Percentiles rank a stretch among this genome's conserved stretches.
These are phyloP conservation scores for Yponomeuta malinellus DNA, from an alignment of 2,888 invertebrate genomes.

Conservation along the genomic window DNA sequence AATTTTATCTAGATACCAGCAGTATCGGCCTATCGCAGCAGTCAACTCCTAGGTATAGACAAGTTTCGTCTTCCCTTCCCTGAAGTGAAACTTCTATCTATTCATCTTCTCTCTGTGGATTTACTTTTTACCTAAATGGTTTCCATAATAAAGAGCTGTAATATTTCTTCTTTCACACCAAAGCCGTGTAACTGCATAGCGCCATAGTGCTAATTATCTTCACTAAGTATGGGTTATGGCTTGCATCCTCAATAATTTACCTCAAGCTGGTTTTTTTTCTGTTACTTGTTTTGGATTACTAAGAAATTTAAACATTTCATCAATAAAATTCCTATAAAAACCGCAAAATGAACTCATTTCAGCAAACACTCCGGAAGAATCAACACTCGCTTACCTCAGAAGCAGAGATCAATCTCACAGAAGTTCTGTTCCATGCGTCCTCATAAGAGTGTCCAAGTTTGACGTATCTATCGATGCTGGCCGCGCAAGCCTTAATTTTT, in stretches of 20 bases:
- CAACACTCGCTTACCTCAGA: constrained; percentile 78
- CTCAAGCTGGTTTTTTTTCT: neutral
- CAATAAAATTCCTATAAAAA: neutral
- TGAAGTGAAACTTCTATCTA: no score
- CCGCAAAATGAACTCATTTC: neutral
- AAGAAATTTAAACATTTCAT: neutral
- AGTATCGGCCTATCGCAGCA: no score
- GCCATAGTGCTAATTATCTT: neutral
- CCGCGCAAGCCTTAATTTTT: constrained; percentile 80
- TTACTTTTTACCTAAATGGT: neutral
- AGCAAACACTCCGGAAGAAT: neutral
- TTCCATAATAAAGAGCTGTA: neutral
- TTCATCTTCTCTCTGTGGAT: no score
- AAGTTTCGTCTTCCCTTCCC: no score
- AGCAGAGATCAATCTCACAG: constrained; percentile 87
- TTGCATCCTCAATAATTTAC: neutral
- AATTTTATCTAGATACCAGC: no score
- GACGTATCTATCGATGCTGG: constrained; percentile 79
- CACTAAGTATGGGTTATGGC: neutral
- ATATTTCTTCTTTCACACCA: neutral
- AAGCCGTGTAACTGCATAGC: neutral
- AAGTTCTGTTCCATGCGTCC: constrained; percentile 90
- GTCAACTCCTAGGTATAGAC: no score
- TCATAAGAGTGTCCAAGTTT: constrained; percentile 79
- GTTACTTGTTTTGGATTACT: neutral